These are phyloP conservation scores for Zoanthus sociatus DNA, from an alignment of 92 coral and sea anemone genomes.

Conservation along the genomic window DNA sequence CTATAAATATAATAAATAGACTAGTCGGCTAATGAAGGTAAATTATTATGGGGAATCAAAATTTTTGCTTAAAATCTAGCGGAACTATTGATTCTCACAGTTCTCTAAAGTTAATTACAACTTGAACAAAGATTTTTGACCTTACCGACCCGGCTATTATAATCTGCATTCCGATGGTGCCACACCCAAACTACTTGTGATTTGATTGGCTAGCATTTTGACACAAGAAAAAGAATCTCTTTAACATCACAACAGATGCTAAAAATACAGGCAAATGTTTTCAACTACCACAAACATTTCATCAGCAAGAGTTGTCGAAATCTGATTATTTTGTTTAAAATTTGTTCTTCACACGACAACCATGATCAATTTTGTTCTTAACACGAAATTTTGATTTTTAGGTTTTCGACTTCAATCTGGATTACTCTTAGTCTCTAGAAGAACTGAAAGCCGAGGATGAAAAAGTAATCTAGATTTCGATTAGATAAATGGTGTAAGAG, in stretches of 20 bases:
- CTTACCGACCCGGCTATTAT: slow-evolving; percentile 16
- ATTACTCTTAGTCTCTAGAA: neutral
- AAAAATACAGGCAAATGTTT: slow-evolving; percentile 30
- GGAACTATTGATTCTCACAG: neutral
- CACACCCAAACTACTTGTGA: slow-evolving; percentile 23
- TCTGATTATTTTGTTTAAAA: neutral
- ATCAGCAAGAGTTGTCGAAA: slow-evolving; percentile 9
- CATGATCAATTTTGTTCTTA: neutral
- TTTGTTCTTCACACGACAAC: neutral
- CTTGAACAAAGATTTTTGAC: slow-evolving; percentile 11
- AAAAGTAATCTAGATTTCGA: slow-evolving; percentile 3
- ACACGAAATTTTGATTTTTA: neutral
- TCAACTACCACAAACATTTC: slow-evolving; percentile 26
- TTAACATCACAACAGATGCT: slow-evolving; percentile 20
- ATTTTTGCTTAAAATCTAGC: neutral
- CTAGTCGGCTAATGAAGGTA: neutral
- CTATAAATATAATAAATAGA: neutral
- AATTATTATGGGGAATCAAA: neutral
- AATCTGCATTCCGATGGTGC: slow-evolving; percentile 18
- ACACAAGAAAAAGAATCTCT: slow-evolving; percentile 29
- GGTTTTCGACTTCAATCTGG: neutral
- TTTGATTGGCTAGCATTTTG: slow-evolving; percentile 24
- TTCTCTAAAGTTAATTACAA: neutral
- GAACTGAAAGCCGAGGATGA: neutral
- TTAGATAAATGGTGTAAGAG: slow-evolving; percentile 8